phyloP scores from a whole-genome alignment of 1,140 invertebrate species.

The Philotrypesis tridentata region DNA sequence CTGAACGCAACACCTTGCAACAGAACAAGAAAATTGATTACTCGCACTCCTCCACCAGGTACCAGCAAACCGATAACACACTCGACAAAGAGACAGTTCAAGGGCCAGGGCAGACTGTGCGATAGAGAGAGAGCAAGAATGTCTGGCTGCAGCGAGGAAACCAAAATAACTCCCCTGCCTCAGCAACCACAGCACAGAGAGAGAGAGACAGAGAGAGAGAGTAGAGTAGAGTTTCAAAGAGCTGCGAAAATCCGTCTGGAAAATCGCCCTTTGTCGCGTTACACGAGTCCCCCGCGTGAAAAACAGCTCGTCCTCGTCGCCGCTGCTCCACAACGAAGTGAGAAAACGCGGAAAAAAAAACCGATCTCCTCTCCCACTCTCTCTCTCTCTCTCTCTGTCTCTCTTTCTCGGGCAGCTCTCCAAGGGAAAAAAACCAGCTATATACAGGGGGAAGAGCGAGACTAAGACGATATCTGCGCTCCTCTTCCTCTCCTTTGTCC shows the following conservation, averaged over 20 bases:
- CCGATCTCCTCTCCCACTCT: no score
- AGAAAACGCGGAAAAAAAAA: conserved; percentile 27
- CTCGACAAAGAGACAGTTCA: neutral
- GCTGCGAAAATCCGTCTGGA: conserved; percentile 36
- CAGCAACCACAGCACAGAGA: no score
- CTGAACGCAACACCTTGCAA: conserved; percentile 27
- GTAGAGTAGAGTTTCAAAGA: conserved; percentile 21
- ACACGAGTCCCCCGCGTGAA: conserved; percentile 34
- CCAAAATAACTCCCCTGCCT: neutral
- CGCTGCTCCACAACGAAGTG: no score
- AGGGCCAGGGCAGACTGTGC: neutral
- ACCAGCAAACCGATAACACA: neutral
- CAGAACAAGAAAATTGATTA: conserved; percentile 16
- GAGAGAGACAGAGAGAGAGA: no score
- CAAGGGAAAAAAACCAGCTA: conserved; percentile 32
- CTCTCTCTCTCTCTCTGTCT: neutral
- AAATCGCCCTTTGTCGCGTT: conserved; percentile 53
- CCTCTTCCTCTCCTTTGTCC: neutral
- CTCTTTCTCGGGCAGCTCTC: conserved; percentile 26
- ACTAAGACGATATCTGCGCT: neutral
- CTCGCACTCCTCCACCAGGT: neutral
- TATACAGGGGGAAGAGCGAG: conserved; percentile 15
- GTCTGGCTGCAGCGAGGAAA: neutral
- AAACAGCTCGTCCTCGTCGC: conserved; percentile 34
- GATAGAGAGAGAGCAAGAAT: neutral